phyloP scores from a whole-genome alignment of 2,797 vertebrate species.

The Danio aesculapii region DNA sequence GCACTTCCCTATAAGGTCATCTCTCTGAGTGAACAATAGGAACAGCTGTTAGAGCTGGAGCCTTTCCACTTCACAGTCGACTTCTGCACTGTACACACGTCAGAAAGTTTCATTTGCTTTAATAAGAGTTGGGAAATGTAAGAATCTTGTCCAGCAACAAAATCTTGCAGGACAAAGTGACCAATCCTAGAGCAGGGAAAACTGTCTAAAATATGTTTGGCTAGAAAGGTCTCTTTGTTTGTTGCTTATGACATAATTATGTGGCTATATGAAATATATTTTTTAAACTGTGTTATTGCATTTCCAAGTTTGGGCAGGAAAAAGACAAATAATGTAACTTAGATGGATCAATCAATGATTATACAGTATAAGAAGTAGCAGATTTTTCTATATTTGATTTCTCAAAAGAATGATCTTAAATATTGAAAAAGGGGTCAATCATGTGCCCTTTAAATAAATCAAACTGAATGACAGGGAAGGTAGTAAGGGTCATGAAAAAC shows the following conservation, averaged over 20 bases:
- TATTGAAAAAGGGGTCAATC: no score
- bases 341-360: no score
- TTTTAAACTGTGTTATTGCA: background rate
- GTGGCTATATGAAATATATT: background rate
- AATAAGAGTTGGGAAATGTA: background rate
- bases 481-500: no score
- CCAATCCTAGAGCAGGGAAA: background rate
- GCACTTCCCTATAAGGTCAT: conserved; percentile 30
- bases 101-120: background rate
- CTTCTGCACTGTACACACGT: background rate
- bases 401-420: no score
- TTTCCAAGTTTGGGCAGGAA: background rate
- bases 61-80: background rate
- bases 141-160: background rate
- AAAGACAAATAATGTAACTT: no score
- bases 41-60: conserved; percentile 28
- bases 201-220: background rate
- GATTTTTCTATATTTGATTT: no score
- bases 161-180: background rate
- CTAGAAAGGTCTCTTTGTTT: background rate
- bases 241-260: background rate
- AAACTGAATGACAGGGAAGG: no score
- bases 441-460: no score
- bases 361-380: no score
- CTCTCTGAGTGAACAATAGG: conserved; percentile 21